These are phyloP conservation scores for Physocephala rufipes DNA, from an alignment of 2,888 invertebrate species.

Conservation along the genomic window DNA sequence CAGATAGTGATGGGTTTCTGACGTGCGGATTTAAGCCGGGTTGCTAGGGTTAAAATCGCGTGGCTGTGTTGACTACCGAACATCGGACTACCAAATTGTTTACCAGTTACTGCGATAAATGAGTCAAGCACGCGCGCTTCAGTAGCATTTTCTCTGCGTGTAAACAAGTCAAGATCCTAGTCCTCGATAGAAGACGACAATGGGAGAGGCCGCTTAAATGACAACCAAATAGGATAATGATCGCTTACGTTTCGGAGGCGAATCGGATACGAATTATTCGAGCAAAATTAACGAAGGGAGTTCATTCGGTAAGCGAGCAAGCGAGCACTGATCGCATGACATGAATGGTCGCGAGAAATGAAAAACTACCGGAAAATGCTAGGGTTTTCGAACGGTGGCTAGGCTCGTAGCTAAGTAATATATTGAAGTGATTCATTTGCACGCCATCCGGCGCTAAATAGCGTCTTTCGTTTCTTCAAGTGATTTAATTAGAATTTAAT, in stretches of 20 bases:
- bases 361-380: slow-evolving; percentile 22
- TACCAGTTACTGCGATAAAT: background rate
- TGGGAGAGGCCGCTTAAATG: slow-evolving; percentile 25
- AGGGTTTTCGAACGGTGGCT: background rate
- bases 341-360: slow-evolving; percentile 9
- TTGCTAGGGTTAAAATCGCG: background rate
- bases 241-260: slow-evolving; percentile 28
- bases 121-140: slow-evolving; percentile 23
- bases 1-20: slow-evolving; percentile 21
- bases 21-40: background rate
- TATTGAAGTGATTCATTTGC: slow-evolving; percentile 6
- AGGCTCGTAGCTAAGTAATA: too few species aligned
- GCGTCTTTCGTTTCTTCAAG: background rate
- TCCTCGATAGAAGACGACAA: slow-evolving; percentile 32
- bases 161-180: slow-evolving; percentile 44
- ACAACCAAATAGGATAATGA: slow-evolving; percentile 37
- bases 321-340: slow-evolving; percentile 14
- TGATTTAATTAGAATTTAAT: background rate
- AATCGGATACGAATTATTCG: background rate
- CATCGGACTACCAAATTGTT: slow-evolving; percentile 8
- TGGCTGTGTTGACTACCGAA: background rate
- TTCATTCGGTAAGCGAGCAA: background rate
- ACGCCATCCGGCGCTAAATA: background rate
- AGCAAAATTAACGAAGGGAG: too few species aligned
- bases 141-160: slow-evolving; percentile 35